Conservation (phyloP, 2,113 vertebrate genomes). For the Microcebus griseorufus region DNA sequence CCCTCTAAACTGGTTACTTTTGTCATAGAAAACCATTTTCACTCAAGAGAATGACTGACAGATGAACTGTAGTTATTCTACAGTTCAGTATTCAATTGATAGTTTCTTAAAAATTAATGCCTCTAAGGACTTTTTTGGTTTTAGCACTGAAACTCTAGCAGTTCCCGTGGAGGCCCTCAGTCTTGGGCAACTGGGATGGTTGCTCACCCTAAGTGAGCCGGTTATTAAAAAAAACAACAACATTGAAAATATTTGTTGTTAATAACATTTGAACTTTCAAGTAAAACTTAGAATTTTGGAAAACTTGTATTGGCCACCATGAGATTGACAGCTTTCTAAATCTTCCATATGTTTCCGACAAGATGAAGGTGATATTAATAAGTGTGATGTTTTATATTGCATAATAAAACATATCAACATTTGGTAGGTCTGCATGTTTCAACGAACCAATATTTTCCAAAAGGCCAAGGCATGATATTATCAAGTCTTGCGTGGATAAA, state of each 20-base stretch:
- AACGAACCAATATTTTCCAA: neutral
- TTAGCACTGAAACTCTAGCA: neutral
- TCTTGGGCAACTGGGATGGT: neutral
- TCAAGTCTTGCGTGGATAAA: neutral
- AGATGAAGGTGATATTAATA: neutral
- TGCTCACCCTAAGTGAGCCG: neutral
- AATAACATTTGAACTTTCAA: neutral
- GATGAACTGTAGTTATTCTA: neutral
- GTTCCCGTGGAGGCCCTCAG: neutral
- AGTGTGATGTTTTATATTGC: neutral
- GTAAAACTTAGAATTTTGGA: neutral
- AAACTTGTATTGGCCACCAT: neutral
- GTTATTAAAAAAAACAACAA: neutral
- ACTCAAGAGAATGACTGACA: neutral
- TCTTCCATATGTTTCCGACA: neutral
- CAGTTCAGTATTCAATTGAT: neutral
- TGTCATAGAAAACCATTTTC: neutral
- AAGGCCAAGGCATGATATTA: neutral
- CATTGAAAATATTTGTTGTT: neutral
- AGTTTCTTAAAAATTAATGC: constrained; percentile 35
- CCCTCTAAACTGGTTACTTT: neutral
- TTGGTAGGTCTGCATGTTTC: neutral
- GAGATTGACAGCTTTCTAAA: neutral
- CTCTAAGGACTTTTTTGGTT: neutral
- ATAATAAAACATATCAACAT: neutral